Base-by-base conservation (phyloP, 1,140 invertebrate species). In the Melipona quadrifasciata region DNA sequence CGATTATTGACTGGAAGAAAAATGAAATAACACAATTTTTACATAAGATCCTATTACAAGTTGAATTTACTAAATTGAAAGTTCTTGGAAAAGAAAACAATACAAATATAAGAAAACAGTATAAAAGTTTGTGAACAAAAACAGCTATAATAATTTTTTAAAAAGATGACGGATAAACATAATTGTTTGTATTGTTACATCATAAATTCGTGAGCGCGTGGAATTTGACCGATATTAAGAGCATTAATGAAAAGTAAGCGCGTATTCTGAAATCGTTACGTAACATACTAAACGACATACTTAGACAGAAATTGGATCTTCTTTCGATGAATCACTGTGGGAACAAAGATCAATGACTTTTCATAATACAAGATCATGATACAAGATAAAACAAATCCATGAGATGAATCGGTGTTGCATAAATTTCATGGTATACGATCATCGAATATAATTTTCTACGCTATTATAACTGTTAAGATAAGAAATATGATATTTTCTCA, bases 401-500 rank as follows among this genome's bases (percentile, higher is more conserved):
- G 65, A 39, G 65, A 80, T 55, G 67, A 21, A 71, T 47, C 67
- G 10, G 51, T 24, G 67, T 34, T 80, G 78, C 34, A 80, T 80
- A 80, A 80, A 80, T 80, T 80, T 80, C 67, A 80, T 34, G 78
- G 34, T 31, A 12, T 21, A 27, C 53, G 78, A 71, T 21, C 14
- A 47, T 57, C 78, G 78, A 31, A 70, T 57, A 70, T 16, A 70
- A 71, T 80, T 80, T 31, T 31, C 27, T 21, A 19, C 58, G 58
- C 16, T 65, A 47, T 80, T 71, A 47, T 27, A 61, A 47, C 67
- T 31, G 55, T 80, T 80, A 51, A 72, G 53, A 80, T 80, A 71
- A 71, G 53, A 57, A 71, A 27, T 51, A n/a, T n/a, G 57, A 70
- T 58, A 21, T 5, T 53, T 86, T 70, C 74, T n/a, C 68, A 34